Conservation (phyloP, 2,113 vertebrate species). For the Propithecus coquereli region DNA sequence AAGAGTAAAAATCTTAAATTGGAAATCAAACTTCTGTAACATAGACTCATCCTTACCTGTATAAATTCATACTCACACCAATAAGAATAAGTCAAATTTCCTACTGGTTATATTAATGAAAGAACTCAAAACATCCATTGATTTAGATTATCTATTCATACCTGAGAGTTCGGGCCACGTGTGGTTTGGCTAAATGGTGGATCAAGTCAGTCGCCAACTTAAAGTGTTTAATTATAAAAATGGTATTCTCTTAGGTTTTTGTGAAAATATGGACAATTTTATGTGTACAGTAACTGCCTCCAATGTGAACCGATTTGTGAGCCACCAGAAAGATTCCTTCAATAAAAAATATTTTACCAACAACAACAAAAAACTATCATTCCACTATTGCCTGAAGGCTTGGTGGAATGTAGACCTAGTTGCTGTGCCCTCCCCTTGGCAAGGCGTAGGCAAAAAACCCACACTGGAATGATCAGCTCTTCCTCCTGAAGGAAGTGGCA, state of each 20-base stretch:
- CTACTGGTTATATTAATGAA: not conserved
- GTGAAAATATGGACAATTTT: not conserved
- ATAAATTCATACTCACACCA: not conserved
- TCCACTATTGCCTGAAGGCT: no score
- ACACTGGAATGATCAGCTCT: not conserved
- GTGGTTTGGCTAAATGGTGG: not conserved
- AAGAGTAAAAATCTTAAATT: not conserved
- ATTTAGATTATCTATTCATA: not conserved
- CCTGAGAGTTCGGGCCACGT: not conserved
- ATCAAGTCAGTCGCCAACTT: not conserved
- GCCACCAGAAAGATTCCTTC: not conserved
- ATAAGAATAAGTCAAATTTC: slow-evolving; percentile 22
- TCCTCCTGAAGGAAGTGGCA: not conserved
- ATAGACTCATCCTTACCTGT: not conserved
- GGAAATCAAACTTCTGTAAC: slow-evolving; percentile 15
- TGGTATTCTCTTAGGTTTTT: not conserved
- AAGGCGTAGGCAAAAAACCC: not conserved
- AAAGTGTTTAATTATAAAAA: not conserved
- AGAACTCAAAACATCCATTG: not conserved
- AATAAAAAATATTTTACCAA: not conserved
- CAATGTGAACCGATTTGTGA: not conserved
- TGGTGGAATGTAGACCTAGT: not conserved
- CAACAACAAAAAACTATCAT: no score
- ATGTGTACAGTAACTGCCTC: not conserved
- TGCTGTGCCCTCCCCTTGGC: not conserved